phyloP scores from a whole-genome alignment of 2,113 vertebrate species.

The Sphaerodactylus townsendi region DNA sequence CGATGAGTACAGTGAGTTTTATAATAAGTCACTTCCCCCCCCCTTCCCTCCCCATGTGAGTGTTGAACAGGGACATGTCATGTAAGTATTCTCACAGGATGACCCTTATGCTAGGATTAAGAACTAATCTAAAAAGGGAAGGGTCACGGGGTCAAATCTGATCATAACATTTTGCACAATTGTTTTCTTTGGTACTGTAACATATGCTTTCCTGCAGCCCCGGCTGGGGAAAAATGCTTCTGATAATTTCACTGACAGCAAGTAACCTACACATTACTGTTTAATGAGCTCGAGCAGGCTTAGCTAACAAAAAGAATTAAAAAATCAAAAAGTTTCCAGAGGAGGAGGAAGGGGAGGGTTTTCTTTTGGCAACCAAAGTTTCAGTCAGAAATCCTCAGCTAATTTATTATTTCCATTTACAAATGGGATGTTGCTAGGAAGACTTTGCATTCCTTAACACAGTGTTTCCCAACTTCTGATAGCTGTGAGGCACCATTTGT shows the following conservation, averaged over 20 bases:
- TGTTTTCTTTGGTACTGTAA: constrained; percentile 79
- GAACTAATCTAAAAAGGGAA: constrained; percentile 80
- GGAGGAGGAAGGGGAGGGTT: constrained; percentile 50
- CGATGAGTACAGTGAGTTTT: constrained; percentile 84
- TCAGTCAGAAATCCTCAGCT: constrained; percentile 40
- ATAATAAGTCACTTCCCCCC: constrained; percentile 80
- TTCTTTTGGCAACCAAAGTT: constrained; percentile 59
- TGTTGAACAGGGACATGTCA: constrained; percentile 78
- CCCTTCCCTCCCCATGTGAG: constrained; percentile 69
- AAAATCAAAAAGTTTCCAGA: constrained; percentile 75
- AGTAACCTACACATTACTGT: constrained; percentile 79
- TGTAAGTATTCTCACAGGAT: constrained; percentile 78
- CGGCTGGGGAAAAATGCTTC: constrained; percentile 76
- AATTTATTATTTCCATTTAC: constrained; percentile 56
- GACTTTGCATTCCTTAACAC: neutral
- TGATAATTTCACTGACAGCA: constrained; percentile 80
- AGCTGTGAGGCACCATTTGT: neutral
- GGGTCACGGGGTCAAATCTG: constrained; percentile 82
- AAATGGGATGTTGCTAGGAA: constrained; percentile 20
- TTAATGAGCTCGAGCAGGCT: constrained; percentile 81
- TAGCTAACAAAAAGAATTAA: constrained; percentile 76
- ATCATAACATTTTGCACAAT: constrained; percentile 80
- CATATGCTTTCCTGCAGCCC: constrained; percentile 75
- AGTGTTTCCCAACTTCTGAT: neutral
- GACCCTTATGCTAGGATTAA: constrained; percentile 79